Percentiles rank a stretch among this genome's conserved stretches.
These are phyloP conservation scores for Buathra laborator DNA, from an alignment of 2,888 invertebrate genomes.

Conservation along the genomic window DNA sequence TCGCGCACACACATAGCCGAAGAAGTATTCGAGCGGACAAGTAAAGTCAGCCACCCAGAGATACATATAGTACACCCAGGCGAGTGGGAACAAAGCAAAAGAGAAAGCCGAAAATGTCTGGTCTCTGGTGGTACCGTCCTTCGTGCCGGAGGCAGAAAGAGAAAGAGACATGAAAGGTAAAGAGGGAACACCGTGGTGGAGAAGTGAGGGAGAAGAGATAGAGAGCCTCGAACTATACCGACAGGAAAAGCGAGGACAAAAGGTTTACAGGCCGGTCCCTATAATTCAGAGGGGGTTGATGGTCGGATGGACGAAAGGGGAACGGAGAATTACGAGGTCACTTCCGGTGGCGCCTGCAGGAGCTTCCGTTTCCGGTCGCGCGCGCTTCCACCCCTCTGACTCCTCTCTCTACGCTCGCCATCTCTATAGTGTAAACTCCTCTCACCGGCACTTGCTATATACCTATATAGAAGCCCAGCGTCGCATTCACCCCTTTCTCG, in stretches of 20 bases:
- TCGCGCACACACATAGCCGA: too few relatives aligned
- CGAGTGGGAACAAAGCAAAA: conserved; percentile 59
- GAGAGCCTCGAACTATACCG: conserved; percentile 68
- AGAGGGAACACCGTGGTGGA: conserved; percentile 22
- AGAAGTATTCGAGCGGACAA: too few relatives aligned
- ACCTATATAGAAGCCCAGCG: conserved; percentile 9
- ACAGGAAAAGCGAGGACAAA: conserved; percentile 84
- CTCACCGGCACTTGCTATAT: conserved; percentile 50
- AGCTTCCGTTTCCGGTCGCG: conserved; percentile 84
- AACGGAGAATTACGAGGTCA: conserved; percentile 85
- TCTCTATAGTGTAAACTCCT: conserved; percentile 63
- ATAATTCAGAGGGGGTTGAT: conserved; percentile 82
- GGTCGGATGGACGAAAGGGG: conserved; percentile 71
- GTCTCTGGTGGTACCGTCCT: conserved; percentile 28
- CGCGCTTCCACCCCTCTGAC: conserved; percentile 73
- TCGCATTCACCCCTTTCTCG: conserved; percentile 43
- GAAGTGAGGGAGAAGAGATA: conserved; percentile 49
- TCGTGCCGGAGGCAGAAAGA: conserved; percentile 31
- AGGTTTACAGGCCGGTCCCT: conserved; percentile 82
- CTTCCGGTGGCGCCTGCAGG: conserved; percentile 85
- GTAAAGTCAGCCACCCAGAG: too few relatives aligned
- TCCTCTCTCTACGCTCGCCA: conserved; percentile 65
- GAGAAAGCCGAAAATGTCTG: conserved; percentile 65
- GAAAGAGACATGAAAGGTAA: conserved; percentile 17
- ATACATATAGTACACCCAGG: not conserved